Conservation (phyloP, 2,113 vertebrate species). For the Acanthisitta chloris region DNA sequence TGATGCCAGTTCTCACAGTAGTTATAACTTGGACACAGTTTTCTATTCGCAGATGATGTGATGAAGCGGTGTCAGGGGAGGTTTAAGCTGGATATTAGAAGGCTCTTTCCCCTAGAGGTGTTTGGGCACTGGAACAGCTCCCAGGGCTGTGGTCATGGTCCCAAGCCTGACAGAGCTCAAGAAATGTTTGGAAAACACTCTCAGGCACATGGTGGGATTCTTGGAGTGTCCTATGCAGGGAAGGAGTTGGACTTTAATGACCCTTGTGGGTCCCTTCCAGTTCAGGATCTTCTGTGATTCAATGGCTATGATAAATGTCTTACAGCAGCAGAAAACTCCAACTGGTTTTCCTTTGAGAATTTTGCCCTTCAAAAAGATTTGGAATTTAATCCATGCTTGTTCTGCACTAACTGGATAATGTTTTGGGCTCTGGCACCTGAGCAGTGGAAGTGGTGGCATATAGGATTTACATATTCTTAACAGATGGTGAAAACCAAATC, state of each 20-base stretch:
- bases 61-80: background rate
- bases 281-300: background rate
- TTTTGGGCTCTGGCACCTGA: background rate
- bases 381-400: background rate
- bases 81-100: background rate
- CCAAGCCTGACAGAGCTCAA: background rate
- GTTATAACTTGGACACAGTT: background rate
- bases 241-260: background rate
- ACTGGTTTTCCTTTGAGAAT: background rate
- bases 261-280: background rate
- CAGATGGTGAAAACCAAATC: background rate
- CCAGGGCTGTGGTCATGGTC: background rate
- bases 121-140: background rate
- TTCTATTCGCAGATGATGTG: background rate
- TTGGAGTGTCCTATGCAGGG: background rate
- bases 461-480: background rate
- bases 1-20: background rate
- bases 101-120: background rate
- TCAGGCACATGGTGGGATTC: background rate
- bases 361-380: background rate
- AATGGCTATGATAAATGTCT: background rate
- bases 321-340: background rate
- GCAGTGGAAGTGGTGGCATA: background rate
- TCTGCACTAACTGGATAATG: background rate
- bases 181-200: background rate